phyloP scores from a whole-genome alignment of 1,140 invertebrate genomes.

The Leptopilina boulardi region DNA sequence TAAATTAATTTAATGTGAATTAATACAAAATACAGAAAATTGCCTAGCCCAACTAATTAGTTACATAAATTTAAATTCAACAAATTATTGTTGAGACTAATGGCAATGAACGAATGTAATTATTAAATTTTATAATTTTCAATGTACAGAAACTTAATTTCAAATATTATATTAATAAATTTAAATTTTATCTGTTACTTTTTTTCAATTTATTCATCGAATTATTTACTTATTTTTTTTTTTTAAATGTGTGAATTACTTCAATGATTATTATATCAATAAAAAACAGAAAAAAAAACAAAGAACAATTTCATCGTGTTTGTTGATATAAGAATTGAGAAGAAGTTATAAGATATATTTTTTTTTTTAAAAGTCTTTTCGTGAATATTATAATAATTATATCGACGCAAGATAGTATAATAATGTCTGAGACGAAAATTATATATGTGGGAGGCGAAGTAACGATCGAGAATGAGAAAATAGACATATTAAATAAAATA shows the following conservation, averaged over 20 bases:
- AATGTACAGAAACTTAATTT: too few species aligned
- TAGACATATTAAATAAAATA: conserved; percentile 18
- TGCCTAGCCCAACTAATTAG: too few species aligned
- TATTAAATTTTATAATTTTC: too few species aligned
- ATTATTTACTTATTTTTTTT: neutral
- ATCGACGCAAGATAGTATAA: conserved; percentile 29
- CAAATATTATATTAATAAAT: too few species aligned
- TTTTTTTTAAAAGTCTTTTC: neutral
- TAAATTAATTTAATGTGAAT: too few species aligned
- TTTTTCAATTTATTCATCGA: too few species aligned
- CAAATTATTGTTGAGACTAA: too few species aligned
- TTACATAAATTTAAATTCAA: too few species aligned
- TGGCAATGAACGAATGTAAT: too few species aligned
- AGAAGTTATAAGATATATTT: conserved; percentile 27
- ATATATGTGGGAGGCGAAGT: conserved; percentile 3
- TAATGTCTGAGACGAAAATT: conserved; percentile 14
- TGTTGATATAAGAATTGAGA: conserved; percentile 30
- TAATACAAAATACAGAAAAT: too few species aligned
- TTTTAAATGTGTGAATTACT: neutral
- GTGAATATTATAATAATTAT: conserved; percentile 34
- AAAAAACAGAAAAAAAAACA: conserved; percentile 29
- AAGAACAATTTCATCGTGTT: conserved; percentile 19
- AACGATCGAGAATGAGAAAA: neutral
- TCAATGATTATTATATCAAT: conserved; percentile 37
- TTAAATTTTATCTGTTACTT: too few species aligned